Evolutionary conservation across 2,888 invertebrate species (phyloP).

Genomic region (Plutella xylostella): DNA sequence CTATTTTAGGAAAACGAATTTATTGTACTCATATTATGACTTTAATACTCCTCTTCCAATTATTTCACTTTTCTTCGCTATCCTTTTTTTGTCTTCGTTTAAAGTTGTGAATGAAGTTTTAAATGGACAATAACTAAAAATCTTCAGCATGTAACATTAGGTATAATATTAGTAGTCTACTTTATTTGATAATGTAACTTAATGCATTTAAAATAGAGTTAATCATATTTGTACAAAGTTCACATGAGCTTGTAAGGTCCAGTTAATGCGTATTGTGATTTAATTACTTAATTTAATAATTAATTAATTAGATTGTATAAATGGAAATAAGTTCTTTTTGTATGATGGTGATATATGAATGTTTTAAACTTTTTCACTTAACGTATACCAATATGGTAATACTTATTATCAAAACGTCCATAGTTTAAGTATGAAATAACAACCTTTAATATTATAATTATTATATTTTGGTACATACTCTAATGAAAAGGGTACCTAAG

Average conservation of each 20-base stretch:
- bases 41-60: not conserved
- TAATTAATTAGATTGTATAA: not conserved
- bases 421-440: too few relatives aligned
- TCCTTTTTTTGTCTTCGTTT: not conserved
- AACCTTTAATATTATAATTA: too few relatives aligned
- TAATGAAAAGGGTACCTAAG: not conserved
- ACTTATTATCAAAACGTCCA: too few relatives aligned
- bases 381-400: too few relatives aligned
- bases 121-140: too few relatives aligned
- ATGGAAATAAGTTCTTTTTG: too few relatives aligned
- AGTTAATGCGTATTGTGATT: constrained; percentile 57
- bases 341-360: too few relatives aligned
- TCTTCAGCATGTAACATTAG: not conserved
- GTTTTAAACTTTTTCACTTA: too few relatives aligned
- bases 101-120: too few relatives aligned
- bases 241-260: constrained; percentile 36
- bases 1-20: constrained; percentile 4
- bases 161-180: not conserved
- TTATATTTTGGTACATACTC: not conserved
- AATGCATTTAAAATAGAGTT: constrained; percentile 58
- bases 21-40: not conserved
- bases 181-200: constrained; percentile 28
- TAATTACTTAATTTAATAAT: constrained; percentile 19
- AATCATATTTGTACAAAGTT: constrained; percentile 51
- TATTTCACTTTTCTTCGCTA: not conserved